These are phyloP conservation scores for Tetranychus truncatus DNA, from an alignment of 2,888 invertebrate genomes.

Conservation along the genomic window DNA sequence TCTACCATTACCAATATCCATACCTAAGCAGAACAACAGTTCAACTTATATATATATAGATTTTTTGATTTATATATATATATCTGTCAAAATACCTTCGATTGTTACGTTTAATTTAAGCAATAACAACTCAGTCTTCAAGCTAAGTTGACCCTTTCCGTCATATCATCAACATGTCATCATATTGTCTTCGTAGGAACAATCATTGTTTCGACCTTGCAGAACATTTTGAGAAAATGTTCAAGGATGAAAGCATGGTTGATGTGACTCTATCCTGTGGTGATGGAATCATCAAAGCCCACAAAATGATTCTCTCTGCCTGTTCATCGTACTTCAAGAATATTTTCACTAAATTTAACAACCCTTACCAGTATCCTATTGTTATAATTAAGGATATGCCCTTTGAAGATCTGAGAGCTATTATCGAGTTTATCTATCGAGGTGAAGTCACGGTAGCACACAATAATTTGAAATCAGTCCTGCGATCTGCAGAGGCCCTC, in stretches of 20 bases:
- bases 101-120: not conserved
- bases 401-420: slow-evolving; percentile 16
- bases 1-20: too few species aligned
- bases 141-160: not conserved
- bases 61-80: not conserved
- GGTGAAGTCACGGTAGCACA: slow-evolving; percentile 19
- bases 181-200: slow-evolving; percentile 10
- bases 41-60: not conserved
- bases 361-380: slow-evolving; percentile 17
- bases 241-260: slow-evolving; percentile 18
- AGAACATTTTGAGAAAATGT: slow-evolving; percentile 15
- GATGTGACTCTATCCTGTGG: slow-evolving; percentile 19
- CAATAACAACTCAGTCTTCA: not conserved
- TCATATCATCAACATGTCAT: not conserved
- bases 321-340: slow-evolving; percentile 15
- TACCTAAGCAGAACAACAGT: not conserved
- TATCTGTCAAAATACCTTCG: not conserved
- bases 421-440: slow-evolving; percentile 20
- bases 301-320: slow-evolving; percentile 17
- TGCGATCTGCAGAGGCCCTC: slow-evolving; percentile 16
- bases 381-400: slow-evolving; percentile 20
- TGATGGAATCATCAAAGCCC: slow-evolving; percentile 19
- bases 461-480: slow-evolving; percentile 14
- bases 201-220: slow-evolving; percentile 12
- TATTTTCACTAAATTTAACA: slow-evolving; percentile 14